Base-by-base conservation (phyloP, 2,797 vertebrate genomes). In the Paramormyrops hopkinsi region DNA sequence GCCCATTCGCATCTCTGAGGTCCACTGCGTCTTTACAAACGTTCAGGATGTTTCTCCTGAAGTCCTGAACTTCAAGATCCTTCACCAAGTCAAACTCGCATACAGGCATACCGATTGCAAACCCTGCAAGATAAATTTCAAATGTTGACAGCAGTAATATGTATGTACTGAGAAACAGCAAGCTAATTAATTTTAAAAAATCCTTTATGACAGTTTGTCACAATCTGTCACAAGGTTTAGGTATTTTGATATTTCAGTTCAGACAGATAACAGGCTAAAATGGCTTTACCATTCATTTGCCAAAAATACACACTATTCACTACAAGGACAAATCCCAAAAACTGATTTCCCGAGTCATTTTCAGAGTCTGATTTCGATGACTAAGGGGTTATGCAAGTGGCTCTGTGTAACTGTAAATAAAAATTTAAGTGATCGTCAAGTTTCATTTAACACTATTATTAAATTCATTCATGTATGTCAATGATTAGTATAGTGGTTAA, bases 61-160 rank as follows among this genome's bases (percentile, higher is more conserved):
- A 99, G 93, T 99, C 98, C 85, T 99, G 98, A 89, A 99, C 98
- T 95, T 99, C 98, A 2, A 98, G 96, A 94, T 99, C 98, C 94
- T 99, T 99, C 91, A 99, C 98, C 93, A 99, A 97, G 93, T 99
- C 98, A 93, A 99, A 99, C 93, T 99, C 98, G 91, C 98, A 99
- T 85, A 99, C 97, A 56, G 98, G 98, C 98, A 99, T 99, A 86
- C 98, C 98, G 12, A 99, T 99, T 88, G 98, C 98, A 94, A 99
- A 99, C 93, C 98, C 98, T 99, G 91, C 90, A 90, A 59, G 25
- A 73, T 41, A 51, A 12, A 85, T 51, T 11, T 85, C 9, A 85
- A 53, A 85, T 22, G 51, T 11, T 56, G 56, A 59, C 29, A 41
- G 14, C 46, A 54, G 50, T 29, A 54, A 33, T 54, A 53, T 33